Evolutionary conservation across 2,113 vertebrate genomes (phyloP), one percentile per base, ranked within the genome.

Genomic region (Nannospalax galili): DNA sequence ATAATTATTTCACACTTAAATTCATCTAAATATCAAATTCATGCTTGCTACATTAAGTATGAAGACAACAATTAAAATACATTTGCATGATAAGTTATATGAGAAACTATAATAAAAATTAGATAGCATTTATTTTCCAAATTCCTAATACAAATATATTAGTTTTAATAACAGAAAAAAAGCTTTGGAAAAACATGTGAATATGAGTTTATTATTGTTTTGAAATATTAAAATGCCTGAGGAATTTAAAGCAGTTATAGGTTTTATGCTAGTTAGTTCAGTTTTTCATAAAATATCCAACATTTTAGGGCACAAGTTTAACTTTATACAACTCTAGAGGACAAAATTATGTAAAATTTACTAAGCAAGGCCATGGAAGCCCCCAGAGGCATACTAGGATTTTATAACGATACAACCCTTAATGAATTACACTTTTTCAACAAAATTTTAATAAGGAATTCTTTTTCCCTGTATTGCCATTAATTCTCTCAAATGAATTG

Each of bases 371-470:
- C 92, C 96, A 91, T 77, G 85, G 89, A 98, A 97, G 95, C 93
- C 91, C 95, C 94, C 95, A 96, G 95, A 98, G 98, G 93, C 96
- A 96, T 97, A 96, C 97, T 97, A 89, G 91, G 96, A 98, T 98
- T 98, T 98, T 97, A 97, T 98, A 98, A 98, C 98, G 97, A 98
- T 98, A 97, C 95, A 97, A 97, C 94, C 92, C 84, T 98, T 98
- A 98, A 98, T 98, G 96, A 98, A 98, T 98, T 98, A 98, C 97
- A 97, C 81, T 98, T 96, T 95, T 77, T 98, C 97, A 98, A 97
- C 95, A 97, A 98, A 98, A 82, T 97, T 98, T 98, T 98, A 98
- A 98, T 97, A 98, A 98, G 97, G 89, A 97, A 96, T 97, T 98
- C 98, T 82, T 97, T 98, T 98, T 97, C 77, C 84, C 91, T 97